Conservation (phyloP, 1,140 invertebrate species). For the Drosophila ohnishii region DNA sequence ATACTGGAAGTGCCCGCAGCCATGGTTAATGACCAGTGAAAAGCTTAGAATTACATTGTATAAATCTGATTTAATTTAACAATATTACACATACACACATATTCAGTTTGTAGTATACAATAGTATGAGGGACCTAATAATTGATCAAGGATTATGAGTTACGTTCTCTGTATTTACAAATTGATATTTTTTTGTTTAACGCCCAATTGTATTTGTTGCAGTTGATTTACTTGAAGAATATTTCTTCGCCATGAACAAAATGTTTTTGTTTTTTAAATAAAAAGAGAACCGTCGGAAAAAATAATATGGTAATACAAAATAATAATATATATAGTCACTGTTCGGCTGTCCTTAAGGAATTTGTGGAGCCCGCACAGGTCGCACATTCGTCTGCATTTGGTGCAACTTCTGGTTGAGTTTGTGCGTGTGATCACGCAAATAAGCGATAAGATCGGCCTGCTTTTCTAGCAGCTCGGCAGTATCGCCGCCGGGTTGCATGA, state of each 20-base stretch:
- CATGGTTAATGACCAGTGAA: conserved; percentile 30
- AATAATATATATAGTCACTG: conserved; percentile 17
- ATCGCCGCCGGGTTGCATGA: conserved; percentile 84
- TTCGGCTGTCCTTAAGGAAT: conserved; percentile 54
- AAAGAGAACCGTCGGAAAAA: conserved; percentile 35
- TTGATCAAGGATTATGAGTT: conserved; percentile 19
- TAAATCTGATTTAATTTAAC: conserved; percentile 38
- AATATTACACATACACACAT: conserved; percentile 23
- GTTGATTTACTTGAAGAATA: conserved; percentile 56
- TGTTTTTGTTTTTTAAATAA: conserved; percentile 40
- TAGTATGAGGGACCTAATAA: conserved; percentile 4
- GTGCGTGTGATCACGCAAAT: conserved; percentile 84
- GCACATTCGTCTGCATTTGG: conserved; percentile 77
- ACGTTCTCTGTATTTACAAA: conserved; percentile 56
- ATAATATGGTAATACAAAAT: conserved; percentile 27
- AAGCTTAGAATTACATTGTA: conserved; percentile 1
- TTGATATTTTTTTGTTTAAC: conserved; percentile 27
- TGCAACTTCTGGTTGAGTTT: conserved; percentile 84
- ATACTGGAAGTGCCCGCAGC: conserved; percentile 65
- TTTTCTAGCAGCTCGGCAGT: conserved; percentile 87
- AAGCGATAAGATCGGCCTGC: conserved; percentile 85
- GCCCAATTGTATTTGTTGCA: conserved; percentile 45
- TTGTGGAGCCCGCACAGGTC: conserved; percentile 55
- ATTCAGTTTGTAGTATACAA: conserved; percentile 34
- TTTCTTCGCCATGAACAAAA: conserved; percentile 50